Conservation (phyloP, 1,140 invertebrate species). For the Drosophila melanogaster region DNA sequence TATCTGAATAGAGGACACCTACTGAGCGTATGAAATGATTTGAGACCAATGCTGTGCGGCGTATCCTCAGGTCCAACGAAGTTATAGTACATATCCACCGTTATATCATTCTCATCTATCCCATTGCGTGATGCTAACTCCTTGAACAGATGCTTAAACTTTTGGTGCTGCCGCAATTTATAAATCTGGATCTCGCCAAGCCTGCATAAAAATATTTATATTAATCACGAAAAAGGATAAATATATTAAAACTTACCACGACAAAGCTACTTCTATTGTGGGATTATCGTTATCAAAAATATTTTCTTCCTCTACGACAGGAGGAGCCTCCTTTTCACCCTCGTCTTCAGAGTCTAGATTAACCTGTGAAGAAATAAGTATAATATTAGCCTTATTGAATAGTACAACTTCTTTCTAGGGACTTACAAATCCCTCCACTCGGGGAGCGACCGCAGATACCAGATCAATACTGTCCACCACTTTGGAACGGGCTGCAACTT, state of each 20-base stretch:
- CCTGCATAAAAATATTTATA: slow-evolving; percentile 25
- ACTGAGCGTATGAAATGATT: slow-evolving; percentile 69
- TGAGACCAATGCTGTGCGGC: slow-evolving; percentile 55
- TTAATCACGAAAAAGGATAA: too few relatives aligned
- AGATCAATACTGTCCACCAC: slow-evolving; percentile 65
- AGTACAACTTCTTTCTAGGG: neutral
- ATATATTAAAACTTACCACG: slow-evolving; percentile 34
- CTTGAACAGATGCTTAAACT: slow-evolving; percentile 67
- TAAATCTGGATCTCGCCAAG: slow-evolving; percentile 65
- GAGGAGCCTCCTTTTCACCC: slow-evolving; percentile 1
- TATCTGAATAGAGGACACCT: neutral
- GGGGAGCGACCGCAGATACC: slow-evolving; percentile 59
- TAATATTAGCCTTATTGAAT: neutral
- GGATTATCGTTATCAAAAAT: slow-evolving; percentile 62
- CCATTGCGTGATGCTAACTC: slow-evolving; percentile 65
- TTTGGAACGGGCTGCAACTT: slow-evolving; percentile 50
- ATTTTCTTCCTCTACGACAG: neutral
- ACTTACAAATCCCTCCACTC: slow-evolving; percentile 70
- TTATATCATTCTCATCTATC: slow-evolving; percentile 40
- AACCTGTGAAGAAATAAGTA: slow-evolving; percentile 21
- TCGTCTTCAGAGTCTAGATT: slow-evolving; percentile 69
- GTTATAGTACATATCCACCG: slow-evolving; percentile 56
- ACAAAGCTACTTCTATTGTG: slow-evolving; percentile 54
- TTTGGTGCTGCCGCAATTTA: slow-evolving; percentile 65
- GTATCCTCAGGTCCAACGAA: slow-evolving; percentile 57